Evolutionary conservation across 2,888 invertebrate species (phyloP).

Genomic region (Andrena chrysosceles): DNA sequence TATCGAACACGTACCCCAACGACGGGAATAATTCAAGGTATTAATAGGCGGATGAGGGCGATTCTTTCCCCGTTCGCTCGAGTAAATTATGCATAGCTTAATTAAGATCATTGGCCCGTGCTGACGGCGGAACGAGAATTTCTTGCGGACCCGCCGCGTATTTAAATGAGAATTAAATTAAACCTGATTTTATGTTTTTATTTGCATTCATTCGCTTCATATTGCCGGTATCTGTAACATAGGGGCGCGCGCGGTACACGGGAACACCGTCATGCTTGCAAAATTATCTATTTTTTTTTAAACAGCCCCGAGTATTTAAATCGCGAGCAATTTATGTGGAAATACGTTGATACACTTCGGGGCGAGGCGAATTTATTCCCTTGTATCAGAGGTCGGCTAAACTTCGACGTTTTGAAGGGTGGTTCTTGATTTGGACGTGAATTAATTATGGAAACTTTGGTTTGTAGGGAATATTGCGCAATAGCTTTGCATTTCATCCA

Average conservation of each 20-base stretch:
- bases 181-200: slow-evolving; percentile 32
- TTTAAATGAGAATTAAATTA: slow-evolving; percentile 43
- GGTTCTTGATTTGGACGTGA: too few relatives aligned
- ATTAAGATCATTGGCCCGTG: slow-evolving; percentile 44
- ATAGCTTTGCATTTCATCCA: too few relatives aligned
- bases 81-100: slow-evolving; percentile 38
- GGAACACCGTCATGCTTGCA: background rate
- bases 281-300: slow-evolving; percentile 20
- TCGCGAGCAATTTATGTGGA: background rate
- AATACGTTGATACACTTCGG: slow-evolving; percentile 5
- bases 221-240: slow-evolving; percentile 8
- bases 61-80: background rate
- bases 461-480: too few relatives aligned
- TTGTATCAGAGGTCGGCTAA: too few relatives aligned
- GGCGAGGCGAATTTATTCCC: too few relatives aligned
- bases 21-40: background rate
- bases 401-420: too few relatives aligned
- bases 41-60: background rate
- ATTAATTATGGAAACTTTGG: too few relatives aligned
- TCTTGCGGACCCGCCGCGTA: slow-evolving; percentile 11
- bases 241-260: background rate
- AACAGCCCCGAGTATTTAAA: slow-evolving; percentile 24
- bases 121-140: slow-evolving; percentile 20
- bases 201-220: slow-evolving; percentile 25
- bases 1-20: background rate